These are phyloP conservation scores for Coelopa frigida DNA, from an alignment of 1,140 invertebrate genomes.

Conservation along the genomic window DNA sequence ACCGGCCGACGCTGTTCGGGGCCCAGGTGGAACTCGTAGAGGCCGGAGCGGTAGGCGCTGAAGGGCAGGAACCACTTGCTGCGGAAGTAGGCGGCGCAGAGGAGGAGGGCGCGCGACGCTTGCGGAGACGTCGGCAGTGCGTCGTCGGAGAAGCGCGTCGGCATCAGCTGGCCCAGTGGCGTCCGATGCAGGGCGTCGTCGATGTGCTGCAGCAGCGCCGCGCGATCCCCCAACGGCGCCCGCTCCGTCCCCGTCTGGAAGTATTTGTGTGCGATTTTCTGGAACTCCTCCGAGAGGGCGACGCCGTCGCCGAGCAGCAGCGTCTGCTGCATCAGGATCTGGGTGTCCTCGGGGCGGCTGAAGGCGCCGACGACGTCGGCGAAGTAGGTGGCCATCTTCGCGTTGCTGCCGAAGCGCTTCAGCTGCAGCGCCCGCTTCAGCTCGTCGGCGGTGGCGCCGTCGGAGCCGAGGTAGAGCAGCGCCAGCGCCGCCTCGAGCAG, in stretches of 20 bases:
- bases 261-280: constrained; percentile 39
- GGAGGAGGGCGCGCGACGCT: constrained; percentile 13
- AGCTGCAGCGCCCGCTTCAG: constrained; percentile 25
- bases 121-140: no score
- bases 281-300: constrained; percentile 27
- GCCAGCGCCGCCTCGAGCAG: constrained; percentile 29
- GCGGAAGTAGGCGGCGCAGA: constrained; percentile 27
- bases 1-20: constrained; percentile 12
- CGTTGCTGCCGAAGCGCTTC: constrained; percentile 35
- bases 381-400: constrained; percentile 41
- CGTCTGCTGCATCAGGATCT: constrained; percentile 23
- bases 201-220: neutral
- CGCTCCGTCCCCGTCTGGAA: constrained; percentile 28
- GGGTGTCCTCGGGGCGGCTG: constrained; percentile 22
- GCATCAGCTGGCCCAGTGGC: no score
- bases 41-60: constrained; percentile 32
- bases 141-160: no score
- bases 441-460: constrained; percentile 33
- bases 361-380: constrained; percentile 23
- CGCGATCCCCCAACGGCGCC: neutral
- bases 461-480: constrained; percentile 32
- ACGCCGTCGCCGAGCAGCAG: constrained; percentile 18
- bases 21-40: constrained; percentile 32
- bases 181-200: neutral
- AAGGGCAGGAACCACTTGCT: constrained; percentile 41